Evolutionary conservation across 2,888 invertebrate genomes (phyloP).

Genomic region (Endomychus coccineus): DNA sequence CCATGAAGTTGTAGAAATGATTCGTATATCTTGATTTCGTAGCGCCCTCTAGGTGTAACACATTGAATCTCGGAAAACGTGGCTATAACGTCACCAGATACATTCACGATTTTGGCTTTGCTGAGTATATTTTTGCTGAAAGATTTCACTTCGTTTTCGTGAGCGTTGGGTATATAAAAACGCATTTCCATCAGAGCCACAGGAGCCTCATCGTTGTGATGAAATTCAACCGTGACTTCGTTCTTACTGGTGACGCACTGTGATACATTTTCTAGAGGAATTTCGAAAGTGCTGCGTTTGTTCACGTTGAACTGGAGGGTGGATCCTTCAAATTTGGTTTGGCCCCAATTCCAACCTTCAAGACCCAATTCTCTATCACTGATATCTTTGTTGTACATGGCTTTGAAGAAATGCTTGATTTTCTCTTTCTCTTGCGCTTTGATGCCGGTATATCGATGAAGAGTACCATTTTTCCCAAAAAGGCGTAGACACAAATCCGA

Average conservation of each 20-base stretch:
- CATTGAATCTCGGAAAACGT: not conserved
- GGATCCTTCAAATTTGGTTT: not conserved
- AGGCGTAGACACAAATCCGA: not conserved
- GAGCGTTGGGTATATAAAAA: not conserved
- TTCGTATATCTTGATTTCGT: not conserved
- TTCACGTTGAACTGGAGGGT: not conserved
- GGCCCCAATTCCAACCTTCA: not conserved
- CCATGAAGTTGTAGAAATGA: constrained; percentile 1
- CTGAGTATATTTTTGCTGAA: not conserved
- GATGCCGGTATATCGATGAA: not conserved
- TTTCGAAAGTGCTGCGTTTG: not conserved
- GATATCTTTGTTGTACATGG: not conserved
- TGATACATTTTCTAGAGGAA: not conserved
- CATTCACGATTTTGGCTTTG: not conserved
- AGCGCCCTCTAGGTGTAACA: not conserved
- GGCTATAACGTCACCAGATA: not conserved
- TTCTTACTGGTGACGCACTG: not conserved
- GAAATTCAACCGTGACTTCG: constrained; percentile 1
- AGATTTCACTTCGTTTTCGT: constrained; percentile 1
- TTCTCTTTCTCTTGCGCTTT: not conserved
- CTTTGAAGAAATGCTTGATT: not conserved
- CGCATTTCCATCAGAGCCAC: constrained; percentile 1
- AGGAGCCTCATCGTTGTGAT: not conserved
- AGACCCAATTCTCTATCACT: not conserved
- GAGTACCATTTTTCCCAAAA: constrained; percentile 1